These are phyloP conservation scores for Erebia palarica DNA, from an alignment of 2,888 invertebrate genomes.

Conservation along the genomic window DNA sequence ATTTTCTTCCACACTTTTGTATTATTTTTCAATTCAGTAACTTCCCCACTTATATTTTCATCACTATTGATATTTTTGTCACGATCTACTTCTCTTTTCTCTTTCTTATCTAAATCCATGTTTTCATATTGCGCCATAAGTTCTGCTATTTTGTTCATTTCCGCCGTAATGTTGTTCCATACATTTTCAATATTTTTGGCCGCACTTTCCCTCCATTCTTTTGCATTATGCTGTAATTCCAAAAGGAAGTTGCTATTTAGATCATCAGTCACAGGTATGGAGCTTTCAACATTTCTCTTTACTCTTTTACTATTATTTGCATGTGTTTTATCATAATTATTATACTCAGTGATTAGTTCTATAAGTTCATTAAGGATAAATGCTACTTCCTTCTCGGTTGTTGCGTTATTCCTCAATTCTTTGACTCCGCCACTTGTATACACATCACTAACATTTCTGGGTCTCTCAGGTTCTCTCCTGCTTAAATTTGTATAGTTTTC, in stretches of 20 bases:
- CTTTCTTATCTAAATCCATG: neutral
- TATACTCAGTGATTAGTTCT: neutral
- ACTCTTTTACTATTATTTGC: neutral
- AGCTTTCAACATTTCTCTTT: neutral
- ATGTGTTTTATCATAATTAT: neutral
- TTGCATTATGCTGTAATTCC: neutral
- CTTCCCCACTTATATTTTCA: neutral
- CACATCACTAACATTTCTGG: neutral
- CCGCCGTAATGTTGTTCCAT: neutral
- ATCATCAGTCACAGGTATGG: neutral
- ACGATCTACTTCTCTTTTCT: neutral
- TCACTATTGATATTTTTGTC: neutral
- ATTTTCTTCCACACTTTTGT: neutral
- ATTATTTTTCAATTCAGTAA: neutral
- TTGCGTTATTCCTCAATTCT: neutral
- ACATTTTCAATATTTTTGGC: neutral
- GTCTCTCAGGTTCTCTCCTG: neutral
- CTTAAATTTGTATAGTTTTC: neutral
- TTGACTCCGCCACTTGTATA: neutral
- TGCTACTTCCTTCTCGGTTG: neutral
- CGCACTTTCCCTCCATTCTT: neutral
- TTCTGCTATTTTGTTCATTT: neutral
- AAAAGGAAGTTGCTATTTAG: neutral
- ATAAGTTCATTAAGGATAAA: neutral
- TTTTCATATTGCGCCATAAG: neutral